Evolutionary conservation across 2,888 invertebrate genomes (phyloP).

Genomic region (Euspilapteryx auroguttella): DNA sequence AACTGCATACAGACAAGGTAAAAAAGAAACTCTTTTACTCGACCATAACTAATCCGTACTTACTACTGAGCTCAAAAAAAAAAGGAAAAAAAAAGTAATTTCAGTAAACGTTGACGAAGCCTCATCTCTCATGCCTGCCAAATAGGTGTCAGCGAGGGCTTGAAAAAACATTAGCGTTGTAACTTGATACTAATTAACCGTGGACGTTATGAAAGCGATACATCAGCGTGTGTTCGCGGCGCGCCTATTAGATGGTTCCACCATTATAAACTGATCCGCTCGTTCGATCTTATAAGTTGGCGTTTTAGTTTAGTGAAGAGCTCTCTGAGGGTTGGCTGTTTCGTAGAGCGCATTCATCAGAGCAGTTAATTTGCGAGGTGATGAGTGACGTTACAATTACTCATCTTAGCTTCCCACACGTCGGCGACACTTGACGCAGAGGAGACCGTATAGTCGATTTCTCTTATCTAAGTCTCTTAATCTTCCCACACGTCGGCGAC

Average conservation of each 20-base stretch:
- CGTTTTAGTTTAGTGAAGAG: conserved; percentile 8
- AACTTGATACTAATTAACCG: conserved; percentile 50
- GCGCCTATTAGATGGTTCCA: conserved; percentile 7
- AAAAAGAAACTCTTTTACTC: too few species aligned
- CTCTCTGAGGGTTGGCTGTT: conserved; percentile 19
- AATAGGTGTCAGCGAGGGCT: conserved; percentile 9
- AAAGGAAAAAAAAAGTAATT: too few species aligned
- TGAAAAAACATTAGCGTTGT: conserved; percentile 38
- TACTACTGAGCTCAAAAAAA: too few species aligned
- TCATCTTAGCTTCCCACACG: too few species aligned
- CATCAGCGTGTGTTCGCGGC: conserved; percentile 33
- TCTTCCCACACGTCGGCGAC: too few species aligned
- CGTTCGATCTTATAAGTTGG: background rate
- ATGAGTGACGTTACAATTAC: conserved; percentile 51
- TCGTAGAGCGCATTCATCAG: conserved; percentile 43
- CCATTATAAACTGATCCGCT: background rate
- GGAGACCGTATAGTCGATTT: too few species aligned
- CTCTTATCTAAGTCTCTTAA: too few species aligned
- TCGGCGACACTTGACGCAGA: too few species aligned
- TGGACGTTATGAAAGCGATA: conserved; percentile 46
- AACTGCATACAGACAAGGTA: too few species aligned
- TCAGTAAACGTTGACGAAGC: background rate
- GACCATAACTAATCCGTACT: too few species aligned
- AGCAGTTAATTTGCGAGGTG: conserved; percentile 53
- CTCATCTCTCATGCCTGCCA: conserved; percentile 9